Evolutionary conservation across 1,140 invertebrate species (phyloP).

Genomic region (Scaptodrosophila lebanonensis): DNA sequence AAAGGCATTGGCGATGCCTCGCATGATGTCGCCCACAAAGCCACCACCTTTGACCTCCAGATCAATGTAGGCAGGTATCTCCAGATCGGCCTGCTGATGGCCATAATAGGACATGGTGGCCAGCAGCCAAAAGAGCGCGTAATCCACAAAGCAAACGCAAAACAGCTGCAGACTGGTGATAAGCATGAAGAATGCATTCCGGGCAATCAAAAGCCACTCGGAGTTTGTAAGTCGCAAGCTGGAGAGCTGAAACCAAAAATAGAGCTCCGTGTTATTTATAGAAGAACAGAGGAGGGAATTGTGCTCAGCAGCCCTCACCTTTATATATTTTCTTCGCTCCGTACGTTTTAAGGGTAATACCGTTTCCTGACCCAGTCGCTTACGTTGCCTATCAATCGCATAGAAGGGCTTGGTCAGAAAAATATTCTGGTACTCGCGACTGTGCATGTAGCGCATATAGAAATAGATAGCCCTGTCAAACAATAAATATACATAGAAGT

Average conservation of each 20-base stretch:
- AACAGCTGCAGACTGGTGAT: constrained; percentile 29
- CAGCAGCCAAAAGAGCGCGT: constrained; percentile 85
- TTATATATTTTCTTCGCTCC: constrained; percentile 82
- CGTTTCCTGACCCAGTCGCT: constrained; percentile 80
- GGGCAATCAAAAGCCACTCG: constrained; percentile 76
- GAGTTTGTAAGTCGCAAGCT: constrained; percentile 80
- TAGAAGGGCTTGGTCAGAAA: constrained; percentile 84
- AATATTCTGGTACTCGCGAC: constrained; percentile 85
- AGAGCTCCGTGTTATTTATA: no score
- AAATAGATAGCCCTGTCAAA: constrained; percentile 83
- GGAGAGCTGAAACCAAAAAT: constrained; percentile 62
- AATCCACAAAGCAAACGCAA: constrained; percentile 34
- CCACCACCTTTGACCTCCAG: constrained; percentile 79
- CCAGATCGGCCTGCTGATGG: constrained; percentile 79
- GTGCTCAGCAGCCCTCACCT: constrained; percentile 71
- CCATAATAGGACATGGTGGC: constrained; percentile 83
- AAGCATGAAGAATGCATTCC: constrained; percentile 22
- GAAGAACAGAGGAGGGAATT: neutral
- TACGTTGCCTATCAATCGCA: constrained; percentile 83
- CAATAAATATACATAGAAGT: neutral
- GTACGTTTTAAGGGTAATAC: constrained; percentile 85
- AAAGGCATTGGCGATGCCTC: constrained; percentile 81
- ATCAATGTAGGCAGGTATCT: constrained; percentile 54
- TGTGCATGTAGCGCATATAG: constrained; percentile 84
- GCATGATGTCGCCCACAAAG: constrained; percentile 82